These are phyloP conservation scores for Petrolisthes manimaculis DNA, from an alignment of 2,888 invertebrate genomes.

Conservation along the genomic window DNA sequence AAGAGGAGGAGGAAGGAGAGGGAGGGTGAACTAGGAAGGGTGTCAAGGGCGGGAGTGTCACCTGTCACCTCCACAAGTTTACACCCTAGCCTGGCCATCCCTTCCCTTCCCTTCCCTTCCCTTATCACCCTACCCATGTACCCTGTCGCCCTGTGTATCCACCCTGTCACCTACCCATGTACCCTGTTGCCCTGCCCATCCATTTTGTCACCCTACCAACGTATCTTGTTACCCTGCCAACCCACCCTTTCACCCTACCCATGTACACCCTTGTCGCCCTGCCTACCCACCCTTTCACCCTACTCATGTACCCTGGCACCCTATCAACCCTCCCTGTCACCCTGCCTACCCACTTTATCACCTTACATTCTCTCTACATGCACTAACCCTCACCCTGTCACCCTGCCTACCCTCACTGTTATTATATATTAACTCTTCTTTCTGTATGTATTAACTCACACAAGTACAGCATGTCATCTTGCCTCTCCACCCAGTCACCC, in stretches of 20 bases:
- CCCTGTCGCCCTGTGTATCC: neutral
- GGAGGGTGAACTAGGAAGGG: neutral
- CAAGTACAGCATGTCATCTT: constrained; percentile 1
- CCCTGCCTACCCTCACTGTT: neutral
- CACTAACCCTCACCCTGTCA: constrained; percentile 11
- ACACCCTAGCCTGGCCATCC: constrained; percentile 14
- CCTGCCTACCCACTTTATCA: neutral
- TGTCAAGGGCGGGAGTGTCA: neutral
- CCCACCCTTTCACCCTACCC: neutral
- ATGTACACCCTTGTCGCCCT: constrained; percentile 15
- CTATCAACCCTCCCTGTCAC: neutral
- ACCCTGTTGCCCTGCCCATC: neutral
- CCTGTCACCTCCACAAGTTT: constrained; percentile 15
- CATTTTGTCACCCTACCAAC: neutral
- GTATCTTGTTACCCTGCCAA: neutral
- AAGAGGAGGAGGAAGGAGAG: neutral
- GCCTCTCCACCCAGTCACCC: constrained; percentile 5
- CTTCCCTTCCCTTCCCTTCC: constrained; percentile 11
- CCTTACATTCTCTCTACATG: neutral
- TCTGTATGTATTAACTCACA: constrained; percentile 13
- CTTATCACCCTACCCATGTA: neutral
- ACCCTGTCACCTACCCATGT: neutral
- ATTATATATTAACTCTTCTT: neutral
- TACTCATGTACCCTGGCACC: too few relatives aligned
- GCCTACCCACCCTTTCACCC: constrained; percentile 8